These are phyloP conservation scores for Petromus typicus DNA, from an alignment of 2,113 vertebrate genomes.

Conservation along the genomic window DNA sequence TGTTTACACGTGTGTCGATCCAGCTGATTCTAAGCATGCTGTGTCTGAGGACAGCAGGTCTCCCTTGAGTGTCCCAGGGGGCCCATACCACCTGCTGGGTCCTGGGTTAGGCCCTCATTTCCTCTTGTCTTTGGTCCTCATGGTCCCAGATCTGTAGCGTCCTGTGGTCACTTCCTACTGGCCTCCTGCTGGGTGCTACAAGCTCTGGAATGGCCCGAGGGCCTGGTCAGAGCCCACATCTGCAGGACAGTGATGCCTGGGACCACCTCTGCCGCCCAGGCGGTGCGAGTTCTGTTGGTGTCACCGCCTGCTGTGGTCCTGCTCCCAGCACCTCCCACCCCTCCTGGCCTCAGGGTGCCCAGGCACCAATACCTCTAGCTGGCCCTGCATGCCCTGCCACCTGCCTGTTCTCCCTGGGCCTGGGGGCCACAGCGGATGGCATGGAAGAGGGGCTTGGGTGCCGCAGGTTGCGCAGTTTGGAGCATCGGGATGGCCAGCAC, in stretches of 20 bases:
- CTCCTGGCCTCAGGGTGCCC: conserved; percentile 34
- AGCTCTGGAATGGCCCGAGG: background rate
- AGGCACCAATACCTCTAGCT: conserved; percentile 71
- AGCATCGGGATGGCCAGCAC: background rate
- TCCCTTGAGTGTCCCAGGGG: too few species aligned
- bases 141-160: background rate
- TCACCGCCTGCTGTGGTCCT: background rate
- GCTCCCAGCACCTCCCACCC: background rate
- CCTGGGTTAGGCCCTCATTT: background rate
- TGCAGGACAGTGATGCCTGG: rapidly evolving
- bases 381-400: background rate
- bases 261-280: background rate
- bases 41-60: background rate
- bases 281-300: conserved; percentile 13
- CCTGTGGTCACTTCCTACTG: background rate
- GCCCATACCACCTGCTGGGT: background rate
- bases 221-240: background rate
- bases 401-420: background rate
- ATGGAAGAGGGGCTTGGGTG: background rate
- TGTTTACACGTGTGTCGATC: conserved; percentile 62
- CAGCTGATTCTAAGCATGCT: background rate
- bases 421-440: background rate
- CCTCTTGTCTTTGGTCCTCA: background rate
- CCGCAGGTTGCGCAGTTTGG: background rate
- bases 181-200: background rate